These are phyloP conservation scores for Myotis vivesi DNA, from an alignment of 2,797 vertebrate species.

Conservation along the genomic window DNA sequence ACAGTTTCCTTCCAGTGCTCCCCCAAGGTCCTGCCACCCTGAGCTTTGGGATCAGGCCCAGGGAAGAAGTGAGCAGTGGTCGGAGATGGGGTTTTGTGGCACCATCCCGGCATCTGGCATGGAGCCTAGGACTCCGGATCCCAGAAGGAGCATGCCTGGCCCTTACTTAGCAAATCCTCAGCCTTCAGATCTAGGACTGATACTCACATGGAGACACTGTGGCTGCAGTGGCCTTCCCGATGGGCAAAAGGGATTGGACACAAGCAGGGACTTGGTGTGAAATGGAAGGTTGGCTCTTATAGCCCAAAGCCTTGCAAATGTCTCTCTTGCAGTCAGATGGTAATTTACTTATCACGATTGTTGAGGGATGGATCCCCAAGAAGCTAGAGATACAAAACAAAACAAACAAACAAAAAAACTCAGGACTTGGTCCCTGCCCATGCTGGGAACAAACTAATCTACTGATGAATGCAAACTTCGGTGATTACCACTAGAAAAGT, in stretches of 20 bases:
- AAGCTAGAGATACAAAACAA: not conserved
- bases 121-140: not conserved
- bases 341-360: not conserved
- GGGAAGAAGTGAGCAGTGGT: not conserved
- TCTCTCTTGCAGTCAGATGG: too few relatives aligned
- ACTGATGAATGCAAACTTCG: not conserved
- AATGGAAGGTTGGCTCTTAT: accelerated
- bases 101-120: not conserved
- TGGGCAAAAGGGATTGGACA: not conserved
- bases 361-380: not conserved
- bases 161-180: not conserved
- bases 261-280: not conserved
- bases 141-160: not conserved
- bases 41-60: not conserved
- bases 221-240: not conserved
- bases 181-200: not conserved
- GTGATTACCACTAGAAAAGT: not conserved
- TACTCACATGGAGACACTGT: accelerated
- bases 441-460: not conserved
- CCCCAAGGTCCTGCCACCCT: too few relatives aligned
- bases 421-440: not conserved
- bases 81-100: not conserved
- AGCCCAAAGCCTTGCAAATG: not conserved
- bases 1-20: accelerated
- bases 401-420: not conserved